Evolutionary conservation across 2,888 invertebrate species (phyloP), one percentile per base, ranked within the genome.

Genomic region (Lutraria lutraria): DNA sequence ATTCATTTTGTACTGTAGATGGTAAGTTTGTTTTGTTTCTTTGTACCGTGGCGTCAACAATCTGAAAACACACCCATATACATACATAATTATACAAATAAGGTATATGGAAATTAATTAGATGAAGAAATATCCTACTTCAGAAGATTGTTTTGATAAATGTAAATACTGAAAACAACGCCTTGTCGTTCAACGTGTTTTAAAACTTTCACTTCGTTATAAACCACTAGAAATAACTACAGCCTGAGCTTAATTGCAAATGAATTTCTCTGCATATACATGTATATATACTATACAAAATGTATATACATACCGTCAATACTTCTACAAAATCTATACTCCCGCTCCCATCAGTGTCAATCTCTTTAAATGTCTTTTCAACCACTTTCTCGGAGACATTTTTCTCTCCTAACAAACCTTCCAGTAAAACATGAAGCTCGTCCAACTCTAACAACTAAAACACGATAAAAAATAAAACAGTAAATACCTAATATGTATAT

Each of bases 261-360:
- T n/a, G n/a, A n/a, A n/a, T n/a, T n/a, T n/a, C n/a, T n/a, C n/a
- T n/a, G n/a, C n/a, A n/a, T n/a, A n/a, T n/a, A n/a, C n/a, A n/a
- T n/a, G n/a, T n/a, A n/a, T n/a, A n/a, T n/a, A n/a, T n/a, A 43
- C 8, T 43, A 4, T 43, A 43, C 43, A 43, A 43, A 43, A 43
- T 43, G 2, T 43, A n/a, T 13, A 19, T 34, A 76, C 92, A 86
- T 90, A 94, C 94, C 76, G 79, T 80, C 8, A 94, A 85, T 13
- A 93, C 93, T 86, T 94, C 94, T 15, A 86, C 25, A 81, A 94
- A 94, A 54, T 94, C 94, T 21, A 94, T 76, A 1, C 91, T 90
- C 19, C 92, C 93, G 34, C 92, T 93, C 0, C 87, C 88, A 79
- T 94, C 94, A 25, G 85, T 87, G 81, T 94, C 94, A 10, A 94